These are phyloP conservation scores for Cantharis rustica DNA, from an alignment of 2,888 invertebrate genomes.

Conservation along the genomic window DNA sequence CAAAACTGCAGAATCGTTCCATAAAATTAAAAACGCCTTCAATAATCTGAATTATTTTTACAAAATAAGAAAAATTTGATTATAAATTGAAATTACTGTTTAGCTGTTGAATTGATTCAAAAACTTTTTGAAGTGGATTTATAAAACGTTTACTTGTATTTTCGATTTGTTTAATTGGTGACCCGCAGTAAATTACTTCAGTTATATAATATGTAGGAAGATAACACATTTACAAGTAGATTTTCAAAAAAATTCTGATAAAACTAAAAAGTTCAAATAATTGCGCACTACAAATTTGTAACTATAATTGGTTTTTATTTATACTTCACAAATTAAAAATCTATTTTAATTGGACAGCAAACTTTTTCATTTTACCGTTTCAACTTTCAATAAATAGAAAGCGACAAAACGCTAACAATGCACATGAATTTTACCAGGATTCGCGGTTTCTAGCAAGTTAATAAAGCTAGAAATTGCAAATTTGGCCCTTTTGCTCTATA, in stretches of 20 bases:
- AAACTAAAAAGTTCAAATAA: not conserved
- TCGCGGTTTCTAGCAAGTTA: slow-evolving; percentile 44
- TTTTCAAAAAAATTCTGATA: not conserved
- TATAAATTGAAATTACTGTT: not conserved
- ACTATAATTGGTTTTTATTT: not conserved
- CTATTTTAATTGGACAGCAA: slow-evolving; percentile 10
- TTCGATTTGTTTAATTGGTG: not conserved
- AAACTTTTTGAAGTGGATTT: not conserved
- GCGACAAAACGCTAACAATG: slow-evolving; percentile 37
- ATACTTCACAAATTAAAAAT: not conserved
- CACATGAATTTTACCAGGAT: slow-evolving; percentile 45
- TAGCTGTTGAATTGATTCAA: not conserved
- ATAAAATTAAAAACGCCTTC: no score
- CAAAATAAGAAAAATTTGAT: not conserved
- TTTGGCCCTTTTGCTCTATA: slow-evolving; percentile 34
- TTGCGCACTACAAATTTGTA: not conserved
- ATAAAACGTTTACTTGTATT: not conserved
- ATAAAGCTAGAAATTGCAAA: slow-evolving; percentile 39
- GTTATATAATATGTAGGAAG: not conserved
- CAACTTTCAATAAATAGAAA: slow-evolving; percentile 26
- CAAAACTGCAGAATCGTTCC: no score
- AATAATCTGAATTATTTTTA: no score
- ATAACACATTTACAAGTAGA: not conserved
- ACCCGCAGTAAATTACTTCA: not conserved
- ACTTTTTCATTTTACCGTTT: slow-evolving; percentile 6